Base-by-base conservation (phyloP, 2,888 invertebrate species). In the Cataglyphis albicans region DNA sequence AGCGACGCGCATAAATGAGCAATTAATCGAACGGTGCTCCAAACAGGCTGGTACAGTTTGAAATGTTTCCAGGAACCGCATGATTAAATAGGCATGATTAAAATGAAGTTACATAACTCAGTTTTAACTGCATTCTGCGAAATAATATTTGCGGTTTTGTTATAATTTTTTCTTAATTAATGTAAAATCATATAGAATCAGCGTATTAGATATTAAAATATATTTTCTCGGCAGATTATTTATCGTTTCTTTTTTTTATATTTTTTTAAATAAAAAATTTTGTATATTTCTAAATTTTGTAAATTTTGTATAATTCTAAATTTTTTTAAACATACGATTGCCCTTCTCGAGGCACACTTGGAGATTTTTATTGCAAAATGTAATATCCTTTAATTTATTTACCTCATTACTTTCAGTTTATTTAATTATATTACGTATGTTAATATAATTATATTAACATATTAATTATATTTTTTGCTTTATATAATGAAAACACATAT, bases 1-100 rank as follows among this genome's bases (percentile, higher is more conserved):
- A 76, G 65, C 41, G 44, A 21, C n/a, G 64, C 48, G 10, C 55
- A n/a, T 65, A 82, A 83, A 68, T 59, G 81, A 80, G 78, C 82
- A 84, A 86, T 83, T 81, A 86, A 86, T 81, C 65, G 52, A 38
- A 21, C 35, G 59, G 12, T 68, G 35, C 44, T n/a, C 21, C 9
- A 55, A 55, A 55, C 18, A 29, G n/a, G 4, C n/a, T 4, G 68
- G 25, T 32, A 52, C 52, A 52, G 52, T 52, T 52, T 52, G 52
- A 52, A 52, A 21, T 4, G 6, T 7, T 35, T 55, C 35, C 15
- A 52, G n/a, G 29, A 52, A 68, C 21, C 12, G 68, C 7, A 64
- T 9, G 12, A 48, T 48, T 32, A 6, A 3, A 21, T 10, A 25
- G 18, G 3, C 12, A n/a, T 52, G 52, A 52, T 29, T n/a, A 68